Conservation (phyloP, 2,797 vertebrate species). For the Betta splendens region DNA sequence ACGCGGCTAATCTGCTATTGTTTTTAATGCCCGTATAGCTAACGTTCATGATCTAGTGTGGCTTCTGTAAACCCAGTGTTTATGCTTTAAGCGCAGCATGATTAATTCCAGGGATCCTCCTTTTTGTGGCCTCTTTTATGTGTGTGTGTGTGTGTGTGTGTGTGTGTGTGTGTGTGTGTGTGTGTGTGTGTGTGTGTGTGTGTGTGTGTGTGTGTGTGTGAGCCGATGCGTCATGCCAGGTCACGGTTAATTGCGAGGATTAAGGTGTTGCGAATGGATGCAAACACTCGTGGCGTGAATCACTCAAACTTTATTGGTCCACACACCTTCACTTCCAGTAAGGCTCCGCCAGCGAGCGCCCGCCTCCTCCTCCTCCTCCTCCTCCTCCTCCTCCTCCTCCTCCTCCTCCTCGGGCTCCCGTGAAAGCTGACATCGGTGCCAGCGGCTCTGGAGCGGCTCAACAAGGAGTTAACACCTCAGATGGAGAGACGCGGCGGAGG, state of each 20-base stretch:
- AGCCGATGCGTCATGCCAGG: constrained; percentile 45
- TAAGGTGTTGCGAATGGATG: constrained; percentile 45
- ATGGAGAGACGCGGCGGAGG: constrained; percentile 62
- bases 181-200: neutral
- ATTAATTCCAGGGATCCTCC: constrained; percentile 49
- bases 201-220: constrained; percentile 9
- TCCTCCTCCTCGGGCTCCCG: constrained; percentile 49
- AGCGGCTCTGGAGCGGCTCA: constrained; percentile 54
- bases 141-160: constrained; percentile 15
- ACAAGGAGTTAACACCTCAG: constrained; percentile 78
- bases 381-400: too few species aligned
- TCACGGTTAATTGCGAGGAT: constrained; percentile 56
- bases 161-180: constrained; percentile 1
- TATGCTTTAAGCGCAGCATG: constrained; percentile 57
- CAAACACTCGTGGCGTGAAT: constrained; percentile 65
- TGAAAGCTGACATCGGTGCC: constrained; percentile 42
- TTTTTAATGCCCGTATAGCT: constrained; percentile 45
- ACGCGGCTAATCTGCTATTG: constrained; percentile 65
- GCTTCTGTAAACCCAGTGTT: constrained; percentile 57
- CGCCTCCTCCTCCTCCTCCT: constrained; percentile 61
- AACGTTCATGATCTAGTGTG: constrained; percentile 39
- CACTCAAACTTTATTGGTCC: constrained; percentile 55
- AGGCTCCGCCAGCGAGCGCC: constrained; percentile 39
- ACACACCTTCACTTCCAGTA: constrained; percentile 68
- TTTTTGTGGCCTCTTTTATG: constrained; percentile 32